Percentiles rank a stretch among this genome's conserved stretches.
phyloP scores from a whole-genome alignment of 1,140 invertebrate genomes.

The Lamellibrachia luymesi region DNA sequence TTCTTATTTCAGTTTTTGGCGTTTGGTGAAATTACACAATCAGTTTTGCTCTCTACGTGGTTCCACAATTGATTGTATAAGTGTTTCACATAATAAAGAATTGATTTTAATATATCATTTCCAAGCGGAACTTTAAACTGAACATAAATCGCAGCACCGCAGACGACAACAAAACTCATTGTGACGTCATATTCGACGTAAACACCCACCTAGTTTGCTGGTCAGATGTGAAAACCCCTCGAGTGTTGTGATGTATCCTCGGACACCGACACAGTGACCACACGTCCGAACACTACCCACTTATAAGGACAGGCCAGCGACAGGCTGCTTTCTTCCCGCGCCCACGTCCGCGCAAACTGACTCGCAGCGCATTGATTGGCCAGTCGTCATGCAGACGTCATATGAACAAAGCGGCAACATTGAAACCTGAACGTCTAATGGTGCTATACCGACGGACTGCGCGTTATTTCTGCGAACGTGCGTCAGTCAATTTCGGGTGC shows the following conservation, averaged over 20 bases:
- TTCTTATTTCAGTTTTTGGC: too few species aligned
- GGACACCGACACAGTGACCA: neutral
- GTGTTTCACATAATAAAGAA: too few species aligned
- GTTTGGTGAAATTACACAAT: too few species aligned
- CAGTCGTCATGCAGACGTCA: neutral
- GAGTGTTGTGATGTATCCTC: neutral
- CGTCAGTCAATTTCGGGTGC: neutral
- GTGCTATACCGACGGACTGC: neutral
- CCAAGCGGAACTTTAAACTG: too few species aligned
- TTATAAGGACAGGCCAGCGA: neutral
- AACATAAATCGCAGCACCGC: neutral
- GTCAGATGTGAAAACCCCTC: neutral
- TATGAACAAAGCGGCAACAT: neutral
- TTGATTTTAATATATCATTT: too few species aligned
- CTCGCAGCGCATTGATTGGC: neutral
- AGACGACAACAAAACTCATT: neutral
- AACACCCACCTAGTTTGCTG: neutral
- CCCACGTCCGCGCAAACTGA: neutral
- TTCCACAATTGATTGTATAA: too few species aligned
- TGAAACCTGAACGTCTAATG: neutral
- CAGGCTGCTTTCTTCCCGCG: too few species aligned
- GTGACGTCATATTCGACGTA: neutral
- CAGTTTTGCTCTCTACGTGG: too few species aligned
- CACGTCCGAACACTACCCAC: neutral
- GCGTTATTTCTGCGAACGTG: neutral